Evolutionary conservation across 2,888 invertebrate genomes (phyloP).

Genomic region (Schrankia costaestrigalis): DNA sequence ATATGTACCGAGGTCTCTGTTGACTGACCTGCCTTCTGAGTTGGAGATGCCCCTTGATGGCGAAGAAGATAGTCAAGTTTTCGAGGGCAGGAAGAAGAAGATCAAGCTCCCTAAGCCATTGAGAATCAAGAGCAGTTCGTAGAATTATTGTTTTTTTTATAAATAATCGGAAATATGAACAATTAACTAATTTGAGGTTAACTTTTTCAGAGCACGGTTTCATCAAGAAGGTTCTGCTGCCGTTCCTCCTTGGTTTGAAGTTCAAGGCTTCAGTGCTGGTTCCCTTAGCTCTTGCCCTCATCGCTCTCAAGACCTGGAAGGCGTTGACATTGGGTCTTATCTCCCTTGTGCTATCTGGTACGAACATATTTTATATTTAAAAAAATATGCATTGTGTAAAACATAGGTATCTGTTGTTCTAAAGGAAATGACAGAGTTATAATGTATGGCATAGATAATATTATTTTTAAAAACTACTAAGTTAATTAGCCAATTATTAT

Average conservation of each 20-base stretch:
- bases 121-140: conserved; percentile 76
- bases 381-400: not conserved
- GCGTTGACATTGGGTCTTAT: conserved; percentile 91
- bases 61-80: conserved; percentile 66
- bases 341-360: conserved; percentile 90
- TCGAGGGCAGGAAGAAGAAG: conserved; percentile 75
- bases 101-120: conserved; percentile 76
- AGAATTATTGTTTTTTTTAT: conserved; percentile 3
- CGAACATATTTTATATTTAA: conserved; percentile 7
- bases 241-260: conserved; percentile 91
- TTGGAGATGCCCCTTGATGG: conserved; percentile 86
- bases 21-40: conserved; percentile 83
- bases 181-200: conserved; percentile 17
- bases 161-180: conserved; percentile 3
- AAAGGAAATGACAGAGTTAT: no score
- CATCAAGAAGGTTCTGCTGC: conserved; percentile 91
- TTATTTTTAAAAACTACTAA: no score
- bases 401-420: no score
- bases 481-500: no score
- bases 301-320: conserved; percentile 94
- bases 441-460: no score
- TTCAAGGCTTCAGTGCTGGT: conserved; percentile 92
- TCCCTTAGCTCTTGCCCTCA: conserved; percentile 89
- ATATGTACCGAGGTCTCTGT: conserved; percentile 83
- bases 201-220: conserved; percentile 86